Base-by-base conservation (phyloP, 2,797 vertebrate species). In the Saxicola maurus region DNA sequence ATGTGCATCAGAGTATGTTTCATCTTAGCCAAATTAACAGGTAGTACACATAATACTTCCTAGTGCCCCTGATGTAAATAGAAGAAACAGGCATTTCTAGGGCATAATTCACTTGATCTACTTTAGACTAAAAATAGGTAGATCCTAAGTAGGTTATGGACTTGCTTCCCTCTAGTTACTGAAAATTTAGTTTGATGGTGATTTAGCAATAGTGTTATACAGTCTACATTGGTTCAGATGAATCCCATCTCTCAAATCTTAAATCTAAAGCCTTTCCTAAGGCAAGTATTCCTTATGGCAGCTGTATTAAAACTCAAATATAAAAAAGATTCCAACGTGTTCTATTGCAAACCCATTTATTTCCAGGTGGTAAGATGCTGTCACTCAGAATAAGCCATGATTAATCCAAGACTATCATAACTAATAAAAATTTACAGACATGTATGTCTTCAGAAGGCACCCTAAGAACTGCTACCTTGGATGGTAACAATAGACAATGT, bases 51-150 rank as follows among this genome's bases (percentile, higher is more conserved):
- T 1, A 27, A 43, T 35, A 76, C 31, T 40, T 86, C 31, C 17
- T 18, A 35, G 31, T n/a, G 66, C 17, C n/a, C 10, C 24, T 75
- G 57, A 64, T 57, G 57, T 33, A 77, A 80, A 85, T 0, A 87
- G 65, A 55, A 67, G 49, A 33, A 87, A 21, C 13, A 89, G 38
- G 15, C 66, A 30, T 62, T 93, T 94, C 87, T 69, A 75, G 92
- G 91, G 53, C 87, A 62, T 81, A 42, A 75, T 42, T 78, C 33
- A 69, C 33, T 72, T 87, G 51, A 72, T 87, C 51, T 68, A 40
- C 46, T 92, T 94, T 27, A 59, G 8, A 56, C 13, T 83, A 62
- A 92, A 93, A 91, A 81, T 53, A 95, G 66, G 30, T 15, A 83
- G 51, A 81, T 7, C 3, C 10, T 55, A 94, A 93, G 56, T 73